Base-by-base conservation (phyloP, 2,888 invertebrate genomes). In the Aricia artaxerxes region DNA sequence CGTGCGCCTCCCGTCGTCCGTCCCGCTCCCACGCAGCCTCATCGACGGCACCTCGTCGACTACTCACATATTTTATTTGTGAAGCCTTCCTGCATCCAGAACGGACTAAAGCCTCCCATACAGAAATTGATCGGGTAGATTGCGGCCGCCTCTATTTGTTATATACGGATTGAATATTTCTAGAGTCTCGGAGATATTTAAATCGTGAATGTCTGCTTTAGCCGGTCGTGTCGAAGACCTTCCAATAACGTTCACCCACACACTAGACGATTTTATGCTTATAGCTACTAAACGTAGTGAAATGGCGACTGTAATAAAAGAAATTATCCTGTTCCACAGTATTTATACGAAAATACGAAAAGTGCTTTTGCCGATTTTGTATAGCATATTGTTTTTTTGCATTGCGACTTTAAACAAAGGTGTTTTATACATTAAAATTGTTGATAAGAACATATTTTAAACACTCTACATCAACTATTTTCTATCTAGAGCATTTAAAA, bases 11-110 rank as follows among this genome's bases (percentile, higher is more conserved):
- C 73, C 40, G 82, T 82, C 75, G 77, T 78, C 83, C 81, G 75
- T 93, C 91, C 87, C 90, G 82, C 82, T 91, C 87, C 87, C 89
- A 91, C 90, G 89, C 91, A 92, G 91, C 91, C 92, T 92, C 92
- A 92, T 92, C 88, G 88, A 89, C 88, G 90, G 91, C 92, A 93
- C 93, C 93, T 92, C 92, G 93, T 93, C 92, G 94, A 93, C 92
- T 87, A 93, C 93, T 94, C 94, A 94, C 93, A 94, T 94, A 93
- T 94, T 94, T 94, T 94, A 94, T 94, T 94, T 93, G 94, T 93
- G 88, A 88, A 93, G 90, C 91, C 92, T 94, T 92, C 93, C 92
- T 93, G 91, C 91, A 94, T 92, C 91, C 90, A 90, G 92, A 90
- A 89, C 86, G 89, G 87, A 87, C 88, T 92, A 92, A 93, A 88